Percentiles rank a stretch among this genome's conserved stretches.
phyloP scores from a whole-genome alignment of 1,140 invertebrate species.

The Rhagoletis pomonella region DNA sequence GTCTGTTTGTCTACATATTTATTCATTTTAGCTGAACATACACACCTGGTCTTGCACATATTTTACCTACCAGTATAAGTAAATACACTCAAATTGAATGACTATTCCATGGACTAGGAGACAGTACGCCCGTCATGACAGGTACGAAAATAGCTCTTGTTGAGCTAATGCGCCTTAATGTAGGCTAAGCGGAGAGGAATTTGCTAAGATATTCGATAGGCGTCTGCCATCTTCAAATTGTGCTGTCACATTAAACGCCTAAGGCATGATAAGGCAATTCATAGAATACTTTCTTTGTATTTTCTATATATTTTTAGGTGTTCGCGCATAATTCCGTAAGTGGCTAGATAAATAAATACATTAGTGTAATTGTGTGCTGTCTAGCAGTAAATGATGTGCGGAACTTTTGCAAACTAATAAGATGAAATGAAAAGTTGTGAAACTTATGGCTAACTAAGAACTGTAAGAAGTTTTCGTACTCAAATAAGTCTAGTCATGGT shows the following conservation, averaged over 20 bases:
- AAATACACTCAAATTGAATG: neutral
- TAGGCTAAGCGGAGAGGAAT: constrained; percentile 14
- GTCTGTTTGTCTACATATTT: constrained; percentile 28
- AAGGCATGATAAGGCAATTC: too few species aligned
- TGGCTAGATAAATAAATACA: neutral
- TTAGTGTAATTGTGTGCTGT: constrained; percentile 3
- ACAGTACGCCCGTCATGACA: neutral
- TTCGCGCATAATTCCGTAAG: neutral
- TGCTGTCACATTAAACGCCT: constrained; percentile 32
- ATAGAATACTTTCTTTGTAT: too few species aligned
- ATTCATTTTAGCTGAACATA: neutral
- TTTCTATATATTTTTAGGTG: neutral
- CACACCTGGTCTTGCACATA: neutral
- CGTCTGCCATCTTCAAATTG: neutral
- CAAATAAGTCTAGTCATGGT: neutral
- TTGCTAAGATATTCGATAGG: constrained; percentile 23
- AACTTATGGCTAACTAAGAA: neutral
- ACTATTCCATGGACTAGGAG: neutral
- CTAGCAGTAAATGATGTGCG: constrained; percentile 7
- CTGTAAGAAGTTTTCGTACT: neutral
- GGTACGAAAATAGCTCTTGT: constrained; percentile 36
- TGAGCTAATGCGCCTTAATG: constrained; percentile 37
- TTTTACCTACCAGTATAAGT: neutral
- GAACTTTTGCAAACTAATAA: constrained; percentile 14
- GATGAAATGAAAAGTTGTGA: neutral